Conservation (phyloP, 2,113 vertebrate species). For the Mesembrinibis cayennensis region DNA sequence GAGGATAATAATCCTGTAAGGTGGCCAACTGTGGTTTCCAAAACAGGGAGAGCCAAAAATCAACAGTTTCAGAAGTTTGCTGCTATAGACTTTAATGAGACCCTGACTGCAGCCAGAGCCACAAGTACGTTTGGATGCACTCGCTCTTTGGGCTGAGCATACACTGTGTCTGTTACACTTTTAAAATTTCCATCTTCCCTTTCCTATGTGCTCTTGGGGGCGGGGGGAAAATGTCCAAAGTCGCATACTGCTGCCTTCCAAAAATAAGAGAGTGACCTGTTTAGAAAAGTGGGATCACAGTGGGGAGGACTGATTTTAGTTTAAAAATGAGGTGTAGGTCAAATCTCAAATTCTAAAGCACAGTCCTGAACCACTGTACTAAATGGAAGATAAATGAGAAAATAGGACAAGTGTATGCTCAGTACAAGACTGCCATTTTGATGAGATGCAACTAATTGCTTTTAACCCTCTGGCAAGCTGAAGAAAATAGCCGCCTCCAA, state of each 20-base stretch:
- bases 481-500: not conserved
- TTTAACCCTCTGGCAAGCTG: not conserved
- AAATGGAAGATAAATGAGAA: not conserved
- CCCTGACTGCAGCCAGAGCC: not conserved
- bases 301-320: accelerated
- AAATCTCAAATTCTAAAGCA: not conserved
- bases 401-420: not conserved
- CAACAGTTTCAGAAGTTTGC: not conserved
- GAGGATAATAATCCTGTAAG: not conserved
- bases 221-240: not conserved
- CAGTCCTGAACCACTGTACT: not conserved
- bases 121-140: not conserved
- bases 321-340: not conserved
- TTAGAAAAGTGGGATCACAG: not conserved
- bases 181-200: not conserved
- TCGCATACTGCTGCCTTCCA: not conserved
- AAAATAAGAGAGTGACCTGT: not conserved
- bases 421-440: not conserved
- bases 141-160: not conserved
- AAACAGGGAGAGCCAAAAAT: not conserved
- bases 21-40: not conserved
- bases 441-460: not conserved
- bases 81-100: not conserved
- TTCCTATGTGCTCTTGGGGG: not conserved
- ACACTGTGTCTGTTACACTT: not conserved